These are phyloP conservation scores for Amia ocellicauda DNA, from an alignment of 2,113 vertebrate species.

Conservation along the genomic window DNA sequence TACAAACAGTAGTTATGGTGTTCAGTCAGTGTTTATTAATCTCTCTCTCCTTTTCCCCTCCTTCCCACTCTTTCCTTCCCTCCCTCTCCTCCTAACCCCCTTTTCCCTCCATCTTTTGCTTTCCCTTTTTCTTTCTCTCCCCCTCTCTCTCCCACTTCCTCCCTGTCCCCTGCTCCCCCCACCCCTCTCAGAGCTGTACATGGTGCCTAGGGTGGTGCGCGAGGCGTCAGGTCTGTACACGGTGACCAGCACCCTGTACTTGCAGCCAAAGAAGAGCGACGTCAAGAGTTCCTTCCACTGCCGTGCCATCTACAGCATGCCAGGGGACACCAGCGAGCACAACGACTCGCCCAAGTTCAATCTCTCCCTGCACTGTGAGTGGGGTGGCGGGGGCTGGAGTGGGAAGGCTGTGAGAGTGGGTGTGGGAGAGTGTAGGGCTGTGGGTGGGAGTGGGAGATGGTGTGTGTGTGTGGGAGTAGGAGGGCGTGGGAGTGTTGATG, in stretches of 20 bases:
- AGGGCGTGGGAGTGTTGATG: too few species aligned
- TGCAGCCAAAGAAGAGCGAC: conserved; percentile 65
- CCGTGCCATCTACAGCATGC: conserved; percentile 64
- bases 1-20: too few species aligned
- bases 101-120: not conserved
- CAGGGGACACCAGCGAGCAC: conserved; percentile 27
- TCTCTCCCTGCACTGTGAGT: conserved; percentile 80
- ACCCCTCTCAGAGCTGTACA: conserved; percentile 55
- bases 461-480: too few species aligned
- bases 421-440: too few species aligned
- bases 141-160: not conserved
- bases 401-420: too few species aligned
- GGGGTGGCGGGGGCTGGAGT: too few species aligned
- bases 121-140: not conserved
- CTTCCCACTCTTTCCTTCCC: not conserved
- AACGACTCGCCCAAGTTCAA: conserved; percentile 59
- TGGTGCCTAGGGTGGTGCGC: conserved; percentile 61
- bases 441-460: too few species aligned
- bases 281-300: conserved; percentile 70
- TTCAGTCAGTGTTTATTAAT: not conserved
- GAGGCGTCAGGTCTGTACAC: conserved; percentile 77
- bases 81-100: not conserved
- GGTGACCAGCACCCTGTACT: conserved; percentile 65
- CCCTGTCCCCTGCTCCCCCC: too few species aligned
- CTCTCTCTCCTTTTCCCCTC: not conserved